A percentile compares a stretch with the other conserved stretches of the same genome.
phyloP scores from a whole-genome alignment of 2,888 invertebrate genomes.

The Gnatocerus cornutus region DNA sequence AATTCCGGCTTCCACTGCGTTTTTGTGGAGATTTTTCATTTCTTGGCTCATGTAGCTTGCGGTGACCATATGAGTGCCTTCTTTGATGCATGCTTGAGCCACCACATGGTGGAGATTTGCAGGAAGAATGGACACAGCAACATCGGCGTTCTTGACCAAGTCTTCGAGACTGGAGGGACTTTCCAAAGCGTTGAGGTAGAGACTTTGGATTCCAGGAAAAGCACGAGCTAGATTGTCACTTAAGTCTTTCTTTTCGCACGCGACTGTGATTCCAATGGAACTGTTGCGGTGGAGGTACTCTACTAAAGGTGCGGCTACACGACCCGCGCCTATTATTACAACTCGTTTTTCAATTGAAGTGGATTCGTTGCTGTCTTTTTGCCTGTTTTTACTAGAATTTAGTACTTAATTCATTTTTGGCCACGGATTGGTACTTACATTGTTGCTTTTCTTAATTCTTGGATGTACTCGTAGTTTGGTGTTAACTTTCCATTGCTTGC shows the following conservation, averaged over 20 bases:
- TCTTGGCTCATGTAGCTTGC: constrained; percentile 94
- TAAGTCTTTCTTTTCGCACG: constrained; percentile 83
- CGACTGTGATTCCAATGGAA: constrained; percentile 85
- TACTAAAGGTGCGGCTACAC: constrained; percentile 93
- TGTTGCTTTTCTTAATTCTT: constrained; percentile 81
- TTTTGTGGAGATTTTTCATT: constrained; percentile 84
- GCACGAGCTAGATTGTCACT: constrained; percentile 86
- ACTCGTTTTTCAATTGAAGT: constrained; percentile 78
- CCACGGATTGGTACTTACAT: constrained; percentile 60
- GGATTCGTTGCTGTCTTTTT: constrained; percentile 65
- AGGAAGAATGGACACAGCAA: constrained; percentile 92
- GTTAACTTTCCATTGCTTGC: constrained; percentile 96
- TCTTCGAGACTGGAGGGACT: constrained; percentile 80
- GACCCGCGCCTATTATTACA: constrained; percentile 94
- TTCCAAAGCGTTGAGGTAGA: constrained; percentile 85
- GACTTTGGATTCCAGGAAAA: constrained; percentile 85
- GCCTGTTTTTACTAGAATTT: constrained; percentile 61
- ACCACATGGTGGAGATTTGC: constrained; percentile 90
- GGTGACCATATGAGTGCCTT: constrained; percentile 94
- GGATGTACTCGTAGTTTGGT: constrained; percentile 95
- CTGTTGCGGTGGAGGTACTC: constrained; percentile 93
- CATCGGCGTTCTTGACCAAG: constrained; percentile 82
- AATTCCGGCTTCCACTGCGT: constrained; percentile 89
- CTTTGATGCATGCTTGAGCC: constrained; percentile 90
- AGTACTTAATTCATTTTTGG: constrained; percentile 10